These are phyloP conservation scores for Anolis apletophallus DNA, from an alignment of 2,797 vertebrate species.

Conservation along the genomic window DNA sequence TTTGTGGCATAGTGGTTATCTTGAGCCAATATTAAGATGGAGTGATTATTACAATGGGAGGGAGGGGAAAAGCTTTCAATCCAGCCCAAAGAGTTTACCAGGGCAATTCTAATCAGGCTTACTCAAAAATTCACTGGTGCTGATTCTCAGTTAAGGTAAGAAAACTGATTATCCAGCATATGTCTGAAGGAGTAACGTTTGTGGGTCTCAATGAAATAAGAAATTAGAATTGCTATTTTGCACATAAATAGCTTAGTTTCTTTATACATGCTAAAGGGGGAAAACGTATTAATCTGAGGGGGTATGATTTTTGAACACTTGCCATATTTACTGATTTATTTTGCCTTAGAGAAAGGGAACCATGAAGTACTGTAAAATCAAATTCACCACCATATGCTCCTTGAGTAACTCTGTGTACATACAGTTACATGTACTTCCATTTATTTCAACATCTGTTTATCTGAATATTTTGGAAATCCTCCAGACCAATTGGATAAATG, in stretches of 20 bases:
- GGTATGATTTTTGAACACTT: slow-evolving; percentile 44
- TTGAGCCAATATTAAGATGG: neutral
- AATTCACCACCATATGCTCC: slow-evolving; percentile 24
- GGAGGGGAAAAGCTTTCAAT: neutral
- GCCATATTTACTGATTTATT: slow-evolving; percentile 47
- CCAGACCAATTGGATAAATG: slow-evolving; percentile 41
- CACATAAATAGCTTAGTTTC: slow-evolving; percentile 50
- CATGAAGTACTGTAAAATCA: neutral
- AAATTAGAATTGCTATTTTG: neutral
- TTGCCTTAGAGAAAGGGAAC: slow-evolving; percentile 48
- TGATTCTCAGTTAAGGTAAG: neutral
- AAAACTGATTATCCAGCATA: neutral
- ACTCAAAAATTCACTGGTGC: neutral
- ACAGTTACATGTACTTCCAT: slow-evolving; percentile 19
- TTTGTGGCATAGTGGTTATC: neutral
- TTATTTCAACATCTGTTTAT: slow-evolving; percentile 32
- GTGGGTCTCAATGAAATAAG: neutral
- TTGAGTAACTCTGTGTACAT: slow-evolving; percentile 15
- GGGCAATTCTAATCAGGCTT: neutral
- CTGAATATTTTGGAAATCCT: slow-evolving; percentile 28
- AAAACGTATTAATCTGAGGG: slow-evolving; percentile 36
- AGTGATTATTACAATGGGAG: neutral
- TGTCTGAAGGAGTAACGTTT: slow-evolving; percentile 26
- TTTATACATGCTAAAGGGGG: slow-evolving; percentile 40
- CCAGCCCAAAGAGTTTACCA: slow-evolving; percentile 32